Base-by-base conservation (phyloP, 2,797 vertebrate genomes). In the Dicrostonyx torquatus region DNA sequence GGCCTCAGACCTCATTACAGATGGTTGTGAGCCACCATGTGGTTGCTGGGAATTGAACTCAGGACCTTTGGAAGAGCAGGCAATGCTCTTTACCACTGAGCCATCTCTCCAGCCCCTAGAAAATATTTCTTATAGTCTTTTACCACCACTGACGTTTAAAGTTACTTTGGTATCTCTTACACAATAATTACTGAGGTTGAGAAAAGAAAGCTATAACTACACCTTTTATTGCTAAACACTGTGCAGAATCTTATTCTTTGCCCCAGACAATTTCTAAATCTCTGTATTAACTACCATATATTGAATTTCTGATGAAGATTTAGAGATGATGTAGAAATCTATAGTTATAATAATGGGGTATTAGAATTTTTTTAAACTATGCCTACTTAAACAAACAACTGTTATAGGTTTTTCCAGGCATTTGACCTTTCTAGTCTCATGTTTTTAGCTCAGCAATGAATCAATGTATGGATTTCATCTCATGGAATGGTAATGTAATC, bases 271-370 rank as follows among this genome's bases (percentile, higher is more conserved):
- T 22, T 40, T 40, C n/a, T 72, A 72, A 72, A 72, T 72, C n/a
- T 37, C n/a, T 24, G n/a, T 2, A 8, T 72, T 40, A 72, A 11
- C 18, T 72, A 55, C 55, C 55, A 55, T 55, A 55, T 55, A 72
- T 37, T 12, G 37, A 11, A 40, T 72, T 9, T 72, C 37, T 72
- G 68, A 72, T 72, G 9, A 40, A 37, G 10, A 72, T 72, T 72
- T 72, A 37, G 37, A 72, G 68, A 72, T 22, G 4, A 4, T 72
- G 37, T 4, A 40, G 18, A 20, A 72, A 72, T 72, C 17, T 72
- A 5, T 22, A 3, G 1, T 6, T 66, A 66, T 66, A 12, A 20
- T 40, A 40, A 72, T 6, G 1, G 0, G 15, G 43, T 1, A 75
- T 26, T 75, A 66, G 31, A 0, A n/a, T 66, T 8, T n/a, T 66